Conservation (phyloP, 1,140 invertebrate genomes). For the Drosophila sproati region DNA sequence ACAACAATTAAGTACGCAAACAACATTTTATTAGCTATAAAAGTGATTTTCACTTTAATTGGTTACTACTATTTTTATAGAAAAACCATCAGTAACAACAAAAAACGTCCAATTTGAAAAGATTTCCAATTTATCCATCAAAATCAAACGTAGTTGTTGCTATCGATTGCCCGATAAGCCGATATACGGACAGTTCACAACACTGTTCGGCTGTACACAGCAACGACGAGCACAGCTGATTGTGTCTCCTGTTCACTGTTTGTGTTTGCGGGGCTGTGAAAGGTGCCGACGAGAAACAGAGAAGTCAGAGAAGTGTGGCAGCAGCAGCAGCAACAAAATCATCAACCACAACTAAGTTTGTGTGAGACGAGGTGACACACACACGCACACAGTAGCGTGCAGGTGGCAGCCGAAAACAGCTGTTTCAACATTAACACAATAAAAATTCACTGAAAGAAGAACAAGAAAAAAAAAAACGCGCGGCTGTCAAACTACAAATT, state of each 20-base stretch:
- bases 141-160: constrained; percentile 15
- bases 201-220: constrained; percentile 51
- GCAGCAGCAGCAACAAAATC: constrained; percentile 32
- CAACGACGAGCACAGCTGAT: constrained; percentile 64
- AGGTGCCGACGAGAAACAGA: constrained; percentile 24
- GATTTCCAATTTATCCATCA: neutral
- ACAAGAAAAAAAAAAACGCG: constrained; percentile 18
- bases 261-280: constrained; percentile 46
- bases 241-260: constrained; percentile 43
- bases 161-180: constrained; percentile 59
- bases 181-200: constrained; percentile 56
- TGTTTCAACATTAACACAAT: constrained; percentile 71
- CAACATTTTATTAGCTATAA: constrained; percentile 25
- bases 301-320: constrained; percentile 34
- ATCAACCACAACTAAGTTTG: constrained; percentile 34
- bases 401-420: constrained; percentile 71
- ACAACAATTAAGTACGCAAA: constrained; percentile 59
- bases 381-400: constrained; percentile 21
- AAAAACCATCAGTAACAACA: constrained; percentile 24
- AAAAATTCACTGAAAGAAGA: constrained; percentile 36
- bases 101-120: constrained; percentile 43
- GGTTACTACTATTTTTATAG: constrained; percentile 66
- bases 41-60: constrained; percentile 56
- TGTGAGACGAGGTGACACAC: constrained; percentile 63
- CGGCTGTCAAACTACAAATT: constrained; percentile 15